Percentiles rank a stretch among this genome's conserved stretches.
phyloP scores from a whole-genome alignment of 2,888 invertebrate genomes.

The Malachius bipustulatus region DNA sequence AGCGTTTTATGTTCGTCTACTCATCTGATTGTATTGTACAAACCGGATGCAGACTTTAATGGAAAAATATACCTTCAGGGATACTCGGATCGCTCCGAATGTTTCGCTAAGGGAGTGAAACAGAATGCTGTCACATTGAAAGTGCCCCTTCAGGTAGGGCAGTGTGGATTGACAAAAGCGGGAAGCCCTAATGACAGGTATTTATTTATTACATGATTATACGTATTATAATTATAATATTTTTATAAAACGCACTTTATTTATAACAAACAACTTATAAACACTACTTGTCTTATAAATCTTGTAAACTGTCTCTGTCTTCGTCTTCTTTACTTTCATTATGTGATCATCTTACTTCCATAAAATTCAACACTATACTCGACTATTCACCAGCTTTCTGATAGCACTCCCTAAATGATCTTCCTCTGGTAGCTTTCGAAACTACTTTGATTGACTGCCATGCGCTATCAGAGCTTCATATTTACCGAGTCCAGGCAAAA shows the following conservation, averaged over 20 bases:
- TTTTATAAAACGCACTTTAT: background rate
- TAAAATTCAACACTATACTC: no score
- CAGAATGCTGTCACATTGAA: constrained; percentile 41
- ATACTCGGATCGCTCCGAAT: constrained; percentile 51
- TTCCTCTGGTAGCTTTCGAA: no score
- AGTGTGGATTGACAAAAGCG: constrained; percentile 48
- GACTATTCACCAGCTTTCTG: no score
- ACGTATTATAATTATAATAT: background rate
- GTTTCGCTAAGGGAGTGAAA: constrained; percentile 49
- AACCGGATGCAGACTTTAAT: constrained; percentile 47
- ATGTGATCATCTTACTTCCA: no score
- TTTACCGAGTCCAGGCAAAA: no score
- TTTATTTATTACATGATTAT: constrained; percentile 6
- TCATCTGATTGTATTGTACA: constrained; percentile 55
- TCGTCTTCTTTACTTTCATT: no score
- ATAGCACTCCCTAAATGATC: no score
- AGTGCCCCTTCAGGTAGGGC: constrained; percentile 44
- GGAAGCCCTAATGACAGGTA: constrained; percentile 43
- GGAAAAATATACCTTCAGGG: constrained; percentile 75
- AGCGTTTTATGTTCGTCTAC: constrained; percentile 64
- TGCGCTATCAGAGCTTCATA: no score
- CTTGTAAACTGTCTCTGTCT: no score
- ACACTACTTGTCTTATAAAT: no score
- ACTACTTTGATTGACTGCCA: no score
- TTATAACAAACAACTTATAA: no score